Evolutionary conservation across 2,113 vertebrate species (phyloP), one percentile per base, ranked within the genome.

Genomic region (Brevimyrus niger): DNA sequence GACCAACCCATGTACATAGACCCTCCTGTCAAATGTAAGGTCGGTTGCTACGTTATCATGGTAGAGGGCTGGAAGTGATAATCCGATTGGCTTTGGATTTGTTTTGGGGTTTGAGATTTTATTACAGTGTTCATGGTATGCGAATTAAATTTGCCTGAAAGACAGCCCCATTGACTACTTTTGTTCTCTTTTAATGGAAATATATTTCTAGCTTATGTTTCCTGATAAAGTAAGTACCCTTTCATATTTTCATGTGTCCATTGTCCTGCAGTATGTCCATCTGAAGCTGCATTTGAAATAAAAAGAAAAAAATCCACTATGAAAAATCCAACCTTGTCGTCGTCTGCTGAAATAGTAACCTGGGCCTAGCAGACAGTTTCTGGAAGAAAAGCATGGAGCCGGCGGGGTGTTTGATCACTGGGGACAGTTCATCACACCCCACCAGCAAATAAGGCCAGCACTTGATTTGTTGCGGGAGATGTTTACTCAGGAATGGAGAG

Each of bases 41-140:
- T 98, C 31, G 98, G 98, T 27, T 99, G 99, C 92, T 98, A 99
- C 93, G 98, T 99, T 89, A 99, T 99, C 92, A 97, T 99, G 98
- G 97, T 99, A 46, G 98, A 99, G 94, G 98, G 98, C 86, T 97
- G 96, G 93, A 99, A 99, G 94, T 99, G 92, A 92, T 15, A 35
- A 17, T 10, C 38, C 10, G 6, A 27, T n/a, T 23, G 19, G 13
- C 65, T 55, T 55, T n/a, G n/a, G n/a, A n/a, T n/a, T n/a, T 53
- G 27, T 76, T 47, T 51, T 19, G 7, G 55, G 31, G 50, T 35
- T 76, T 35, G 73, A 42, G 35, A 80, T 38, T 42, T 6, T 80
- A 19, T 80, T 76, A 76, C 69, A 8, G 4, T 42, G 73, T 42
- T 73, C 65, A 73, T 69, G 65, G 27, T 15, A 69, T 73, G 35